phyloP scores from a whole-genome alignment of 2,888 invertebrate species.

The Leptinotarsa peninsularis region DNA sequence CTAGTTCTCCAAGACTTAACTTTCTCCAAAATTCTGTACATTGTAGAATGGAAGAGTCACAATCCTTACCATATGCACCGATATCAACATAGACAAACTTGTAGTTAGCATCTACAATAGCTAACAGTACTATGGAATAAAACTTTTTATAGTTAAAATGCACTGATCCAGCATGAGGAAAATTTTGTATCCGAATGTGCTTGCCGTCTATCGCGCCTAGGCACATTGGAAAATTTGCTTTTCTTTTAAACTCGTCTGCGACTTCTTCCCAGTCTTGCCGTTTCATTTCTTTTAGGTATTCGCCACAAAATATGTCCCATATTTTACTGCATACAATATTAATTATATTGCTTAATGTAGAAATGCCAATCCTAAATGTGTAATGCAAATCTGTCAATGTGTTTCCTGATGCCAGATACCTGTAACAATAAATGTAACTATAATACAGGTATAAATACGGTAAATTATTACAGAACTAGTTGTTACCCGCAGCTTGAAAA shows the following conservation, averaged over 20 bases:
- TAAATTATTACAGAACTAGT: no score
- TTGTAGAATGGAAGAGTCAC: constrained; percentile 41
- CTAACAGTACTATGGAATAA: constrained; percentile 46
- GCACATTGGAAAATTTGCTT: constrained; percentile 43
- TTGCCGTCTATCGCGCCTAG: constrained; percentile 45
- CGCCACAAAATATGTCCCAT: constrained; percentile 38
- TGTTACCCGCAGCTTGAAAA: no score
- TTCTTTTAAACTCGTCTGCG: constrained; percentile 43
- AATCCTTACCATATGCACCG: constrained; percentile 46
- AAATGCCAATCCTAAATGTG: constrained; percentile 44
- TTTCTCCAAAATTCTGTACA: constrained; percentile 42
- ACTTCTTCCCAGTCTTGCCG: constrained; percentile 42
- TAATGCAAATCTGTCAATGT: neutral
- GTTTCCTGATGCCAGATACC: neutral
- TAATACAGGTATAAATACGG: no score
- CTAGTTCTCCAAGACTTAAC: constrained; percentile 32
- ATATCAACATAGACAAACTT: constrained; percentile 42
- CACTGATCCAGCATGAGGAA: constrained; percentile 43
- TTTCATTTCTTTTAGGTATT: constrained; percentile 36
- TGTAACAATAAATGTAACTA: neutral
- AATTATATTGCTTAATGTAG: constrained; percentile 43
- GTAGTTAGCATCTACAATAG: constrained; percentile 47
- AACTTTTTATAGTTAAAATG: constrained; percentile 46
- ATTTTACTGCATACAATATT: constrained; percentile 42
- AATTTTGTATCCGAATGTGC: constrained; percentile 45